A percentile compares a stretch with the other conserved stretches of the same genome.
These are phyloP conservation scores for Echiichthys vipera DNA, from an alignment of 2,797 vertebrate genomes.

Conservation along the genomic window DNA sequence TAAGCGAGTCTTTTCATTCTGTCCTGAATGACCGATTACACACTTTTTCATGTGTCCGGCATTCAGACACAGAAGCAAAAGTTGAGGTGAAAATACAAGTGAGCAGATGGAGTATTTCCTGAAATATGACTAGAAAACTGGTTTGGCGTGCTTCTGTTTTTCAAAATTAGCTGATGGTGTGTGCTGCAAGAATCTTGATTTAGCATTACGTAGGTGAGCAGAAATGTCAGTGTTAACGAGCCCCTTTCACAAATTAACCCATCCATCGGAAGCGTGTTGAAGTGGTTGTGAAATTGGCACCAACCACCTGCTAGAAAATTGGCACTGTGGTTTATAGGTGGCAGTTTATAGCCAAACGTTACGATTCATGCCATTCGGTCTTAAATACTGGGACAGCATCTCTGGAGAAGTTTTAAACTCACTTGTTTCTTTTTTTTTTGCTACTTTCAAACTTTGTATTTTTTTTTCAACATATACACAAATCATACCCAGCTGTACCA, in stretches of 20 bases:
- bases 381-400: neutral
- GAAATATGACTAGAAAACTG: neutral
- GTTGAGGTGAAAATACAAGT: neutral
- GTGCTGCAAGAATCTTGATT: neutral
- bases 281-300: neutral
- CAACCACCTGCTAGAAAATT: neutral
- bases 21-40: constrained; percentile 32
- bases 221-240: neutral
- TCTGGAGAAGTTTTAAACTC: neutral
- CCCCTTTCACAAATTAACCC: neutral
- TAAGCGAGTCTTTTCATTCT: constrained; percentile 46
- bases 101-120: neutral
- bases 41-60: neutral
- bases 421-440: no score
- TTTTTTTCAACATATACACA: neutral
- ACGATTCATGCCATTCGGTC: neutral
- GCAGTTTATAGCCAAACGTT: neutral
- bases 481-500: neutral
- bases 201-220: neutral
- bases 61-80: neutral
- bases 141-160: constrained; percentile 3
- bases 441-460: neutral
- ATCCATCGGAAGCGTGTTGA: neutral
- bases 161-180: neutral
- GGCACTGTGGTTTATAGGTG: neutral